Evolutionary conservation across 2,113 vertebrate genomes (phyloP), one percentile per base, ranked within the genome.

Genomic region (Grallaria varia): DNA sequence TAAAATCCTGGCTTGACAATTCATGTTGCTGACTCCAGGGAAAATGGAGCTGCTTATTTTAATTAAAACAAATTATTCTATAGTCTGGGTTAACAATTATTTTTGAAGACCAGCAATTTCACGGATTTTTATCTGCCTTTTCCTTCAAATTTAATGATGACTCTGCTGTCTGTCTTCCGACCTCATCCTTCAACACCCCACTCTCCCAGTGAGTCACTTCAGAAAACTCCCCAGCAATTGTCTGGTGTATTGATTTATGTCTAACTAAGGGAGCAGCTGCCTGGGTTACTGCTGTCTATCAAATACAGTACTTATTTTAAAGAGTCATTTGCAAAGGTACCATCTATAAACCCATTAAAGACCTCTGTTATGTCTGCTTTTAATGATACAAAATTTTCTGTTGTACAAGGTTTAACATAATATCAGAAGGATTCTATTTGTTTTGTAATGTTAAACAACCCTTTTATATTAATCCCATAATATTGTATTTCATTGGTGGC

Each of bases 71-170:
- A 62, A 63, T 88, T 69, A 50, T 83, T 86, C 68, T 59, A 8
- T 78, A 55, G 62, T 64, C 62, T 78, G 19, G 52, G 50, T 58
- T 81, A 84, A 73, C 33, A 86, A 63, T 68, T 86, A 47, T 77
- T 90, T 93, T 52, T 71, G 17, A 88, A 95, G 72, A 74, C 55
- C 35, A 47, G 45, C 39, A 92, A 62, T 84, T 90, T 74, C 56
- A 81, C 0, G 5, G 39, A 83, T 78, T 89, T 52, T 78, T 78
- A 90, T 83, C 76, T 78, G 56, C 19, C 19, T 80, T 82, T 72
- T 92, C 19, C 82, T 88, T 83, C 53, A 89, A 84, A 92, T 84
- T 84, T 84, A 92, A 42, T 90, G 88, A 87, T 76, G 59, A 92
- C 45, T 91, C 78, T 87, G 66, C 78, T 86, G 83, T 79, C 79